Percentiles rank a stretch among this genome's conserved stretches.
Evolutionary conservation across 2,113 vertebrate genomes (phyloP).

Genomic region (Anarrhichthys ocellatus): DNA sequence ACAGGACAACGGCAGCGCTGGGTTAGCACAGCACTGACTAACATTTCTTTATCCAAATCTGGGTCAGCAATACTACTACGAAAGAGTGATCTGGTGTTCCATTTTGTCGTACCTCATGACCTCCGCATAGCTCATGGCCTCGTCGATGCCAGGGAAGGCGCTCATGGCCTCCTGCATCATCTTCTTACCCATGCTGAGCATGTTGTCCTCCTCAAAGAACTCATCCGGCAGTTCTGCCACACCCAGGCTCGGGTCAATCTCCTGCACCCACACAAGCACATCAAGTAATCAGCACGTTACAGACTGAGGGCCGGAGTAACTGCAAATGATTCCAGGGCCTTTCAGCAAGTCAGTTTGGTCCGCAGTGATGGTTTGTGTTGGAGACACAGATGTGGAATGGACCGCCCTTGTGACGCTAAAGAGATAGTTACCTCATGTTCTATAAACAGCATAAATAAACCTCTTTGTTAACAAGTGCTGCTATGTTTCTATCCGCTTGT

Average conservation of each 20-base stretch:
- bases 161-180: constrained; percentile 99
- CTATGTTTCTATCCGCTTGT: neutral
- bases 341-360: constrained; percentile 18
- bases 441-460: constrained; percentile 24
- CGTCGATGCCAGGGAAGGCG: constrained; percentile 94
- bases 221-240: constrained; percentile 95
- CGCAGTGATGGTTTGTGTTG: constrained; percentile 8
- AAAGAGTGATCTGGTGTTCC: too few relatives aligned
- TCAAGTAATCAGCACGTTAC: neutral
- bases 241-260: constrained; percentile 95
- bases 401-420: constrained; percentile 28
- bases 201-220: constrained; percentile 97
- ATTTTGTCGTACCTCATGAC: constrained; percentile 90
- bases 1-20: neutral
- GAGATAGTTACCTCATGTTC: constrained; percentile 3
- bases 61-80: neutral
- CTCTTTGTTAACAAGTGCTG: neutral
- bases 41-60: neutral
- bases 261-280: constrained; percentile 75
- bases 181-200: constrained; percentile 98
- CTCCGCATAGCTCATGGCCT: constrained; percentile 97
- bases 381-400: constrained; percentile 6
- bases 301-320: neutral
- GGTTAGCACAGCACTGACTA: neutral
- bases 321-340: constrained; percentile 10